These are phyloP conservation scores for Antheraea pernyi DNA, from an alignment of 1,140 invertebrate species.

Conservation along the genomic window DNA sequence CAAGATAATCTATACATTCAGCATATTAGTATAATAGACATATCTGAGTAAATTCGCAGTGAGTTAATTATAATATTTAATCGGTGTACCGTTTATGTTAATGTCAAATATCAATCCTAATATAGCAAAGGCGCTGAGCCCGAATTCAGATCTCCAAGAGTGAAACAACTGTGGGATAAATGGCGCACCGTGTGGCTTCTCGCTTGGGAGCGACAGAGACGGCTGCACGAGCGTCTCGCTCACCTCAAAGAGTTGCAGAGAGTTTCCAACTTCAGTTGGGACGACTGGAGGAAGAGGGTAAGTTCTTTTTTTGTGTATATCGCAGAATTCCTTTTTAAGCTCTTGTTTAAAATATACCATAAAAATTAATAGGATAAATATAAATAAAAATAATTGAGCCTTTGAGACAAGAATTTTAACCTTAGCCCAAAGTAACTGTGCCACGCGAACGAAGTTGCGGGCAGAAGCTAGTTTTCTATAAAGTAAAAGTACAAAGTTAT, in stretches of 20 bases:
- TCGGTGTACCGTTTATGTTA: neutral
- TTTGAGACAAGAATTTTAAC: too few species aligned
- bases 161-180: slow-evolving; percentile 95
- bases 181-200: slow-evolving; percentile 98
- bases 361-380: too few species aligned
- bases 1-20: too few species aligned
- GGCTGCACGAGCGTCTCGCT: slow-evolving; percentile 94
- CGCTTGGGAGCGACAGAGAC: slow-evolving; percentile 96
- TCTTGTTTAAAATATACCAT: too few species aligned
- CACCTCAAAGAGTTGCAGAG: slow-evolving; percentile 95
- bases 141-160: slow-evolving; percentile 92
- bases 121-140: slow-evolving; percentile 89
- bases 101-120: slow-evolving; percentile 16
- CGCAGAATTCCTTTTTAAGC: too few species aligned
- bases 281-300: slow-evolving; percentile 98
- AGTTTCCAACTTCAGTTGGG: slow-evolving; percentile 99
- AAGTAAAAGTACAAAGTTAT: slow-evolving; percentile 8
- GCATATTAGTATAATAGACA: too few species aligned
- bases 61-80: neutral
- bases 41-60: neutral
- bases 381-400: too few species aligned
- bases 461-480: neutral
- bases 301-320: slow-evolving; percentile 5
- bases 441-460: too few species aligned
- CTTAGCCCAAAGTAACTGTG: too few species aligned